A percentile compares a stretch with the other conserved stretches of the same genome.
Evolutionary conservation across 2,113 vertebrate genomes (phyloP).

Genomic region (Collichthys lucidus): DNA sequence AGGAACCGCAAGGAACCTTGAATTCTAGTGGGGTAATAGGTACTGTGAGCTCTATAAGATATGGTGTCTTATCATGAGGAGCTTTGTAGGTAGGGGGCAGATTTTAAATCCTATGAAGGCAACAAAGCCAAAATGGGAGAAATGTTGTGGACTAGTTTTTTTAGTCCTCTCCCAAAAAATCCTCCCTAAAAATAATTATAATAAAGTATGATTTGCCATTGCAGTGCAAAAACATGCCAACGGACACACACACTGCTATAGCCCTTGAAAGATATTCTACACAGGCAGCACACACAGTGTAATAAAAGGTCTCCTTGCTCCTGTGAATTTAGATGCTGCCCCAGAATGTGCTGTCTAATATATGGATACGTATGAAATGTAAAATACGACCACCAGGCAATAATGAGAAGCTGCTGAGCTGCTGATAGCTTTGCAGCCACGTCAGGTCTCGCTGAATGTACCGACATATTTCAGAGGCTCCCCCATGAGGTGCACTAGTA

Average conservation of each 20-base stretch:
- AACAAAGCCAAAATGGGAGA: no score
- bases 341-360: background rate
- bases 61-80: no score
- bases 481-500: background rate
- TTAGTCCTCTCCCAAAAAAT: no score
- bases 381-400: conserved; percentile 15
- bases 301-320: background rate
- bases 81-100: no score
- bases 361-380: background rate
- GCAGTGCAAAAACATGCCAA: background rate
- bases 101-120: no score
- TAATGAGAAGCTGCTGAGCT: conserved; percentile 1
- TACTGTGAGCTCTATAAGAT: no score
- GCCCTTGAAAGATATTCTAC: background rate
- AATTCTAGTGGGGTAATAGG: no score
- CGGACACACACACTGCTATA: background rate
- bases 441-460: conserved; percentile 13
- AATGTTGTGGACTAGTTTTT: background rate
- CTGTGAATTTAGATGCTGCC: conserved; percentile 1
- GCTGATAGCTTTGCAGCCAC: conserved; percentile 3
- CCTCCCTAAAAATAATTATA: background rate
- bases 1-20: no score
- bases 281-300: background rate
- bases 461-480: background rate
- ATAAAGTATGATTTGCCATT: background rate